Evolutionary conservation across 92 coral and sea anemone genomes (phyloP).

Genomic region (Epizoanthus fatuus): DNA sequence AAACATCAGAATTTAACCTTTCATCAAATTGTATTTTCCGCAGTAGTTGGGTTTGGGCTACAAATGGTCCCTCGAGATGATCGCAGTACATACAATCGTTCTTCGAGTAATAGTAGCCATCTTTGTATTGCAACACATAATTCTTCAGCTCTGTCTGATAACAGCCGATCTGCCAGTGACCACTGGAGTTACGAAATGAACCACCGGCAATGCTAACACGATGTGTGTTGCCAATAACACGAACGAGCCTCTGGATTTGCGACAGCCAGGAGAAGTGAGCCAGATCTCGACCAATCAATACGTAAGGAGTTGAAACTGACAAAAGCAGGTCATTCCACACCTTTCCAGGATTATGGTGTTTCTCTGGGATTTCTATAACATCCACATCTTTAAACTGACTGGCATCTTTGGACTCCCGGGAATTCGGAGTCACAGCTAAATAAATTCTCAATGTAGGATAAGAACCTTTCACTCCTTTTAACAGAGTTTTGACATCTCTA

Average conservation of each 20-base stretch:
- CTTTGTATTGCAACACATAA: slow-evolving; percentile 50
- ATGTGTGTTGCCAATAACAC: slow-evolving; percentile 23
- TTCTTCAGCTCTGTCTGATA: slow-evolving; percentile 45
- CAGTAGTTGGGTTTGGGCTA: slow-evolving; percentile 35
- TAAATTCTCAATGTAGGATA: slow-evolving; percentile 35
- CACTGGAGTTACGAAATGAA: slow-evolving; percentile 62
- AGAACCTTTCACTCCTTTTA: slow-evolving; percentile 18
- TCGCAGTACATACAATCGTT: slow-evolving; percentile 56
- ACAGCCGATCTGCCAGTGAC: slow-evolving; percentile 57
- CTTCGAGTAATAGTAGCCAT: slow-evolving; percentile 47
- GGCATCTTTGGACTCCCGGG: slow-evolving; percentile 12
- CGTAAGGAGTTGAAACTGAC: slow-evolving; percentile 26
- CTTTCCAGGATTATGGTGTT: slow-evolving; percentile 20
- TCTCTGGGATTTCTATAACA: slow-evolving; percentile 4
- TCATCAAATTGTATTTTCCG: slow-evolving; percentile 36
- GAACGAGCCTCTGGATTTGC: slow-evolving; percentile 43
- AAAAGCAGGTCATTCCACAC: slow-evolving; percentile 53
- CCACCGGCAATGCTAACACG: slow-evolving; percentile 57
- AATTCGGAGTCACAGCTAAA: slow-evolving; percentile 29
- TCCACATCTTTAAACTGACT: slow-evolving; percentile 19
- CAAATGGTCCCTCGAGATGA: slow-evolving; percentile 56
- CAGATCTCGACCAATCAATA: slow-evolving; percentile 52
- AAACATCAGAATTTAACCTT: slow-evolving; percentile 33
- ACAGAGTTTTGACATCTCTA: neutral
- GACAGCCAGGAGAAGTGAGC: slow-evolving; percentile 56